Conservation (phyloP, 2,797 vertebrate genomes). For the Podarcis siculus region DNA sequence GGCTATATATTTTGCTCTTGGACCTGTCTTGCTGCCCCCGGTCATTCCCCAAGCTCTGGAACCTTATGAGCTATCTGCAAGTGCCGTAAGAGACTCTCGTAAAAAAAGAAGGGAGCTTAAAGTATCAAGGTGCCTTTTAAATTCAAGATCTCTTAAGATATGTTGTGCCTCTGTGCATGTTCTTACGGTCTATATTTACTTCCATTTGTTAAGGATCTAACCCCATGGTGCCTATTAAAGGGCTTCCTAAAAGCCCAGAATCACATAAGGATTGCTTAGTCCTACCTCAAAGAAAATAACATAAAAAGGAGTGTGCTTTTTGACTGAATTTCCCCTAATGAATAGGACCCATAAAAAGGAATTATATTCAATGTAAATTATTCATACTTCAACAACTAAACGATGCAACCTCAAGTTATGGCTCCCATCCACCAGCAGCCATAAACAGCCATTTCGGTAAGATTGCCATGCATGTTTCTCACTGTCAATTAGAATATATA, state of each 20-base stretch:
- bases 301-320: not conserved
- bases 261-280: constrained; percentile 35
- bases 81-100: not conserved
- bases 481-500: constrained; percentile 68
- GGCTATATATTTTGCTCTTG: not conserved
- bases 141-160: not conserved
- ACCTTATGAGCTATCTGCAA: not conserved
- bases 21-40: not conserved
- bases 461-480: constrained; percentile 57
- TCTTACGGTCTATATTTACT: constrained; percentile 31
- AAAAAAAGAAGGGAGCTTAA: not conserved
- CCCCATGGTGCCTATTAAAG: not conserved
- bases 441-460: constrained; percentile 50
- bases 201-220: constrained; percentile 27
- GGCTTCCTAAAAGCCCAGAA: constrained; percentile 3
- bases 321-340: constrained; percentile 41
- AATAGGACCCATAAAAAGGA: constrained; percentile 52
- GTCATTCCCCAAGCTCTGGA: not conserved
- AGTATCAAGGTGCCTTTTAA: not conserved
- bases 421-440: constrained; percentile 44
- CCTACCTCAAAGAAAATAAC: not conserved
- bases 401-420: constrained; percentile 49
- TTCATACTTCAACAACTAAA: constrained; percentile 47
- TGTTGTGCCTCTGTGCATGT: not conserved
- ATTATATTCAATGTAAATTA: constrained; percentile 59